Evolutionary conservation across 2,113 vertebrate genomes (phyloP).

Genomic region (Erpornis zantholeuca): DNA sequence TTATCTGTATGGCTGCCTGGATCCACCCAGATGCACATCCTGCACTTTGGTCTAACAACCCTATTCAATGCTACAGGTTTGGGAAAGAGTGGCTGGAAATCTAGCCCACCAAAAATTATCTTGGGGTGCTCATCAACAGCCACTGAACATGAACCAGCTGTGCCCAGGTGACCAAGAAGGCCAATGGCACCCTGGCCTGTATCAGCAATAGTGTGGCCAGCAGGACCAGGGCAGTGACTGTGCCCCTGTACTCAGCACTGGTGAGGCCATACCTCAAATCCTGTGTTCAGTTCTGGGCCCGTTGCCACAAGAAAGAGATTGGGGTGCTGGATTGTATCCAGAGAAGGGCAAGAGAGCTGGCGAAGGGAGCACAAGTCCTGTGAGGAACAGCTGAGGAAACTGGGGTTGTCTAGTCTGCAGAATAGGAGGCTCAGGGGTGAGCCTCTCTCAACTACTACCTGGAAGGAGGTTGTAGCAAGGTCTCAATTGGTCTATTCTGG

Average conservation of each 20-base stretch:
- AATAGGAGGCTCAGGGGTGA: not conserved
- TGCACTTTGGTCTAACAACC: not conserved
- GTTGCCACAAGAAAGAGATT: not conserved
- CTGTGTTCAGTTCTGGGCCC: not conserved
- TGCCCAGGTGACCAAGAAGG: not conserved
- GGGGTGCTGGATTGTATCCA: not conserved
- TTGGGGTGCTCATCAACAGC: not conserved
- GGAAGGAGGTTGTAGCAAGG: not conserved
- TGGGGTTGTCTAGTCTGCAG: not conserved
- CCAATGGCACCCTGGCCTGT: not conserved
- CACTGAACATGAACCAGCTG: not conserved
- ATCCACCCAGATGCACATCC: not conserved
- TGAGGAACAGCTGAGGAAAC: not conserved
- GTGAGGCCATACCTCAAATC: accelerated
- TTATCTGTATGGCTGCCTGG: not conserved
- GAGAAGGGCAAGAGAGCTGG: not conserved
- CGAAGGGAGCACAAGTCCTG: not conserved
- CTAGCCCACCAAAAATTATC: not conserved
- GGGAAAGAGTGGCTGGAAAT: not conserved
- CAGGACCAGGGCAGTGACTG: not conserved
- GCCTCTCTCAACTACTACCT: not conserved
- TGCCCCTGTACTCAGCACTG: not conserved
- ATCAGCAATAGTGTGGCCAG: not conserved
- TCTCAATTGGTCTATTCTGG: not conserved
- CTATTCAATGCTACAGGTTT: not conserved